A percentile compares a stretch with the other conserved stretches of the same genome.
These are phyloP conservation scores for Aleiodes testaceus DNA, from an alignment of 2,888 invertebrate species.

Conservation along the genomic window DNA sequence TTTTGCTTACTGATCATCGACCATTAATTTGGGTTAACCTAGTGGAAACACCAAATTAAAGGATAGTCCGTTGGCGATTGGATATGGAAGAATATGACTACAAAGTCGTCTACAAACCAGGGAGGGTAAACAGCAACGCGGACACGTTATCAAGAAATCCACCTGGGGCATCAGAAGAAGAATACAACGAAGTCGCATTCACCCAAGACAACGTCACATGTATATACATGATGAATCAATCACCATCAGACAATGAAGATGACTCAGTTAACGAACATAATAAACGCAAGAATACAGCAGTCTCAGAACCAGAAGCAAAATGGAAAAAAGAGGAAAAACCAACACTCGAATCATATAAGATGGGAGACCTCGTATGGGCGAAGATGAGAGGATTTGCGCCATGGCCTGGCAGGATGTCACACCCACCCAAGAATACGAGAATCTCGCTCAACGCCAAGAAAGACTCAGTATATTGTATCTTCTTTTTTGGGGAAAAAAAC, in stretches of 20 bases:
- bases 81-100: constrained; percentile 9
- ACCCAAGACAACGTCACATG: background rate
- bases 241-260: too few species aligned
- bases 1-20: background rate
- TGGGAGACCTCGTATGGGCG: too few species aligned
- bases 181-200: background rate
- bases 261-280: background rate
- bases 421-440: too few species aligned
- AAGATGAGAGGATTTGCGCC: too few species aligned
- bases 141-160: constrained; percentile 10
- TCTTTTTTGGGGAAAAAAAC: too few species aligned
- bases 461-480: too few species aligned
- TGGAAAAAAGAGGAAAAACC: too few species aligned
- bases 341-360: too few species aligned
- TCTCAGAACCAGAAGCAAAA: background rate
- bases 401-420: too few species aligned
- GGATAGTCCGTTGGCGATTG: constrained; percentile 43
- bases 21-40: constrained; percentile 42
- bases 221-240: background rate
- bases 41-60: constrained; percentile 43
- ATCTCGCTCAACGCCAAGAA: too few species aligned
- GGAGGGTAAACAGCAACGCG: background rate
- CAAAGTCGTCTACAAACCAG: background rate
- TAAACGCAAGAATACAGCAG: background rate
- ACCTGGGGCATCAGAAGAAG: background rate